A percentile compares a stretch with the other conserved stretches of the same genome.
phyloP scores from a whole-genome alignment of 2,113 vertebrate genomes.

The Pogonocichla stellata region DNA sequence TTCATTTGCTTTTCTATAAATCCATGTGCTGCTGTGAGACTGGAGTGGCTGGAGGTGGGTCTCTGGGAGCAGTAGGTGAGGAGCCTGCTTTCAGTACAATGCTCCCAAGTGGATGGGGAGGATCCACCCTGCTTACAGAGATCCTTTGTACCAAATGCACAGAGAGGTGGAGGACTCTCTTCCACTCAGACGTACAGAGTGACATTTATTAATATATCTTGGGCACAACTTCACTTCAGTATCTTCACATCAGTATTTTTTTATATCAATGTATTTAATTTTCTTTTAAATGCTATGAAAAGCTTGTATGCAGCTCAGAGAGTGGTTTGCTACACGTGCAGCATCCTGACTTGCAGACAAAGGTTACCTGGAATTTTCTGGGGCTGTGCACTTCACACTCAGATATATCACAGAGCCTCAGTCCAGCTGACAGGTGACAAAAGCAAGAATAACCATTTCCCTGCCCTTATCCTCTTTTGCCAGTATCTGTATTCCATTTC shows the following conservation, averaged over 20 bases:
- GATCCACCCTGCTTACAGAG: background rate
- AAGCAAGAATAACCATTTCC: background rate
- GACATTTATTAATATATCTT: background rate
- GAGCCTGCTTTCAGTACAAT: rapidly evolving
- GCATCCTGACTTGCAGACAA: background rate
- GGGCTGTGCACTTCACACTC: background rate
- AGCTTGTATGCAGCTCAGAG: background rate
- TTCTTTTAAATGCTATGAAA: background rate
- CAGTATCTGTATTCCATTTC: background rate
- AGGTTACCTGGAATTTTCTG: background rate
- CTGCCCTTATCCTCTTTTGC: background rate
- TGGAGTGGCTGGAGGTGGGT: background rate
- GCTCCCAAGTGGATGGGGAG: background rate
- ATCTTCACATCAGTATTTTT: too few relatives aligned
- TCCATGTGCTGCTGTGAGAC: background rate
- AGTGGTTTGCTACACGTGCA: background rate
- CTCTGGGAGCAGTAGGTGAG: background rate
- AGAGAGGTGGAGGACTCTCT: background rate
- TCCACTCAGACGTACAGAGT: background rate
- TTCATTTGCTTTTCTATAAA: background rate
- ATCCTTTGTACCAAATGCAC: background rate
- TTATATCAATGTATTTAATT: background rate
- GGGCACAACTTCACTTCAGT: background rate
- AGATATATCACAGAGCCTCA: background rate
- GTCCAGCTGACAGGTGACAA: background rate